These are phyloP conservation scores for Anser brachyrhynchus DNA, from an alignment of 2,113 vertebrate genomes.

Conservation along the genomic window DNA sequence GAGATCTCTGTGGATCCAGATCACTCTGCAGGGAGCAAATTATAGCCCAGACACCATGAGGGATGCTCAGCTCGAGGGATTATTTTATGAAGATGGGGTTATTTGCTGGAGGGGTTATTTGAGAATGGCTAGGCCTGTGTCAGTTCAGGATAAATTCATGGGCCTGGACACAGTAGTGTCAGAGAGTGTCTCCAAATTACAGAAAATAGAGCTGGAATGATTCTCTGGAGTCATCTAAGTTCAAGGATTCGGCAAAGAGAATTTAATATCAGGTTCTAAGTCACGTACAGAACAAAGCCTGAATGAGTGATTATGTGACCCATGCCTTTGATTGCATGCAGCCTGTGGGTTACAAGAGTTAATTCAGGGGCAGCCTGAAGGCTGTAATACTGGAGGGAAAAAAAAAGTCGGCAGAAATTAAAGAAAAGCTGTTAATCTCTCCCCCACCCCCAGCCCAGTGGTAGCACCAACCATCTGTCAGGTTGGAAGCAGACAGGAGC, in stretches of 20 bases:
- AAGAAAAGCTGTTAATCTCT: conserved; percentile 58
- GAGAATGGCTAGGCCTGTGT: not conserved
- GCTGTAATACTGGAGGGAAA: not conserved
- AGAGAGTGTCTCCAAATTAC: conserved; percentile 8
- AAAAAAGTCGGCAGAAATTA: conserved; percentile 43
- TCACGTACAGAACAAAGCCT: not conserved
- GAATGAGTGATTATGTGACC: conserved; percentile 31
- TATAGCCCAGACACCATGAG: conserved; percentile 21
- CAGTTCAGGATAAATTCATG: not conserved
- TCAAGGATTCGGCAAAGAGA: conserved; percentile 43
- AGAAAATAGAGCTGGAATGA: conserved; percentile 40
- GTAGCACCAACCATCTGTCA: conserved; percentile 60
- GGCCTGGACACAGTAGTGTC: not conserved
- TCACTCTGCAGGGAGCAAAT: conserved; percentile 29
- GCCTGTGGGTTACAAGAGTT: conserved; percentile 47
- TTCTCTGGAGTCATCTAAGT: conserved; percentile 52
- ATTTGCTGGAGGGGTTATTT: not conserved
- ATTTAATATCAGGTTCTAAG: conserved; percentile 38
- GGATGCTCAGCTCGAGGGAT: conserved; percentile 15
- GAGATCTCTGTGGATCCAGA: conserved; percentile 19
- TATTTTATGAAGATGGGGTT: not conserved
- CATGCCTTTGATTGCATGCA: conserved; percentile 14
- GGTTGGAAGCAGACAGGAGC: conserved; percentile 48
- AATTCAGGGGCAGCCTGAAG: conserved; percentile 28
- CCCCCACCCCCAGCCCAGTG: not conserved